phyloP scores from a whole-genome alignment of 2,888 invertebrate genomes.

The Cantharis nigra region DNA sequence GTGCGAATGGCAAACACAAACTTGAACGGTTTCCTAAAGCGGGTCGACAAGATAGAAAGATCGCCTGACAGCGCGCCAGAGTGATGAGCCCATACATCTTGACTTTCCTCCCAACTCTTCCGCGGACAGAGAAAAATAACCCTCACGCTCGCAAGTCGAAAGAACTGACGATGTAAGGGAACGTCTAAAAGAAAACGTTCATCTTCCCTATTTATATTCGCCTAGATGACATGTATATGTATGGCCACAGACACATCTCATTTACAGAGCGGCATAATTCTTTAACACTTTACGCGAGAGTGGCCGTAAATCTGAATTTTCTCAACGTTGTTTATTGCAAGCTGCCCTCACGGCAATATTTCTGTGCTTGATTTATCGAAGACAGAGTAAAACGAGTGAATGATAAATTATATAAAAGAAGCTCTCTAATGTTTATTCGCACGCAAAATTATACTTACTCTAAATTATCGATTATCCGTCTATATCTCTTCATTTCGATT shows the following conservation, averaged over 20 bases:
- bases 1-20: conserved; percentile 52
- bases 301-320: conserved; percentile 55
- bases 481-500: not conserved
- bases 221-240: conserved; percentile 54
- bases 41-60: conserved; percentile 53
- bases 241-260: conserved; percentile 59
- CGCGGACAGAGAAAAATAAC: conserved; percentile 54
- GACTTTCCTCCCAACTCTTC: conserved; percentile 45
- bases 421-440: conserved; percentile 47
- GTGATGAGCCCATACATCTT: conserved; percentile 57
- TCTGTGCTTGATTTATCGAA: conserved; percentile 48
- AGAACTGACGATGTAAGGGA: conserved; percentile 46
- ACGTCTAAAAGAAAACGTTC: conserved; percentile 51
- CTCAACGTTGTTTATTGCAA: conserved; percentile 49
- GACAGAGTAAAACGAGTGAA: conserved; percentile 48
- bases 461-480: not conserved
- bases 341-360: conserved; percentile 40
- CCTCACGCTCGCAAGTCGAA: conserved; percentile 51
- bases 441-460: not conserved
- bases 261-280: conserved; percentile 61
- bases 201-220: conserved; percentile 54
- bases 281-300: conserved; percentile 58
- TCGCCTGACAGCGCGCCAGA: conserved; percentile 53
- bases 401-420: conserved; percentile 50
- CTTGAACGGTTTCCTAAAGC: conserved; percentile 49